Evolutionary conservation across 2,113 vertebrate species (phyloP), one percentile per base, ranked within the genome.

Genomic region (Halcyon senegalensis): DNA sequence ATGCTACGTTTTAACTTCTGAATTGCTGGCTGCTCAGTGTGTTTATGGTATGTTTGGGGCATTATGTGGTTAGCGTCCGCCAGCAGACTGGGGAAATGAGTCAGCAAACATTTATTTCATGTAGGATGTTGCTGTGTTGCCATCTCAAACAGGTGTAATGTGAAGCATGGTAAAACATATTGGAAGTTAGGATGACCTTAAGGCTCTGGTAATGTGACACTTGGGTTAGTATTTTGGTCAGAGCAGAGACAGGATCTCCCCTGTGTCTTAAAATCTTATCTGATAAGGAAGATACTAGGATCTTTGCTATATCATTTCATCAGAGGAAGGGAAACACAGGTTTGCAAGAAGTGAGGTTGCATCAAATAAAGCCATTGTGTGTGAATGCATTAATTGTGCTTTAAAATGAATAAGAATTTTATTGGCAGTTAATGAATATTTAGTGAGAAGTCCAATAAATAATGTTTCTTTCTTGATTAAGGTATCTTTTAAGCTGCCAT

Each of bases 391-490:
- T 94, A 14, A 23, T 80, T 62, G 18, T 63, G n/a, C 70, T 84
- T 90, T 90, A 86, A 83, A 88, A 70, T 90, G 67, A 81, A 35
- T 70, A 68, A 44, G 82, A 51, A 74, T 89, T 89, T 91, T 89
- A 55, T 35, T 88, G 87, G 39, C 79, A 87, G 75, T 91, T 94
- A 96, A 75, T 82, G 67, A 89, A 56, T 30, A 3, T 87, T 77
- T 95, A 86, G 91, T 62, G 87, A 72, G 44, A 78, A 92, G 66
- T 85, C 77, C 80, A 72, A 69, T 81, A 95, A 97, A 88, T 88
- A 79, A 67, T 83, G 77, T 33, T 73, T 73, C 48, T 60, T 66
- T 89, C 73, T 92, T 95, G 81, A 94, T 94, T 96, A 96, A 93
- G 78, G 39, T 56, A 51, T 89, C 60, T 84, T 92, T 73, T 89